Conservation (phyloP, 2,888 invertebrate genomes). For the Rotaria socialis region DNA sequence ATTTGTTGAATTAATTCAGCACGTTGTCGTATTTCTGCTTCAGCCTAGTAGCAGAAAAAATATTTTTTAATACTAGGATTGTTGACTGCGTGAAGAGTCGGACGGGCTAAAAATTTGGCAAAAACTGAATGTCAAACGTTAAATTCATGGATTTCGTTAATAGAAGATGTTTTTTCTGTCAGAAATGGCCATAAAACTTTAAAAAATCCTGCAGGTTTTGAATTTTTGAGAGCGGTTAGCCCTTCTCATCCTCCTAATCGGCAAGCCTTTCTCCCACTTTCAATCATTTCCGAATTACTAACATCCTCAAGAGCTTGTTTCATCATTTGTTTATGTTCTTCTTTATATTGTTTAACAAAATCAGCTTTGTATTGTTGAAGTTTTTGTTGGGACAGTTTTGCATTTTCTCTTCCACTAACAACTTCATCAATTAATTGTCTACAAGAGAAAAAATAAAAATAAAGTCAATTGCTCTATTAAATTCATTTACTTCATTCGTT, state of each 20-base stretch:
- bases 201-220: too few relatives aligned
- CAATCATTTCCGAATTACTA: not conserved
- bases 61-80: not conserved
- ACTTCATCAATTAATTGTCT: conserved; percentile 53
- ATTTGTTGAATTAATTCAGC: conserved; percentile 59
- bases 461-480: not conserved
- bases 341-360: conserved; percentile 56
- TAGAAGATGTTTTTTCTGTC: too few relatives aligned
- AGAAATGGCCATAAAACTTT: too few relatives aligned
- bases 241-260: too few relatives aligned
- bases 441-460: not conserved
- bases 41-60: conserved; percentile 51
- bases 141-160: too few relatives aligned
- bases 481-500: conserved; percentile 54
- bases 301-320: conserved; percentile 57
- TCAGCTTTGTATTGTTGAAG: conserved; percentile 56
- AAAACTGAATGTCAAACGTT: too few relatives aligned
- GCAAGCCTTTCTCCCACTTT: too few relatives aligned
- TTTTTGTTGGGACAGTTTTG: conserved; percentile 55
- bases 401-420: conserved; percentile 55
- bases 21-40: conserved; percentile 57
- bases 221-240: too few relatives aligned
- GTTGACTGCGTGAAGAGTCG: too few relatives aligned
- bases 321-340: conserved; percentile 57
- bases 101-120: too few relatives aligned